Base-by-base conservation (phyloP, 2,113 vertebrate genomes). In the Sclerurus mexicanus region DNA sequence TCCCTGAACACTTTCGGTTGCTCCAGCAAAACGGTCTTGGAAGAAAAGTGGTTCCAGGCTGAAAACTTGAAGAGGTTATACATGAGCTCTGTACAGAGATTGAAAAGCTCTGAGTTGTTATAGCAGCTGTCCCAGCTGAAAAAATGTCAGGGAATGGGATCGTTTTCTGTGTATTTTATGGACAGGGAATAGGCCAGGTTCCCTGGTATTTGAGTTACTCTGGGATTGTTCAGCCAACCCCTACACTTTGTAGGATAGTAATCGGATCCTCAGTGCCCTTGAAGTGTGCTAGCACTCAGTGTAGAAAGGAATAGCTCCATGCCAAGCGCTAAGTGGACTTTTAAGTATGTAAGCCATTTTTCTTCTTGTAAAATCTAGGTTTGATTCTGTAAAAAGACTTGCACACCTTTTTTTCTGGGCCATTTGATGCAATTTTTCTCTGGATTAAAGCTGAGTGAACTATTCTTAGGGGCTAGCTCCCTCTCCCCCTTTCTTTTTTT, bases 121-220 rank as follows among this genome's bases (percentile, higher is more conserved):
- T 58, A 98, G 96, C 96, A 97, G 96, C 97, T 98, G 96, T 96
- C 97, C 93, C 96, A 97, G 97, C 96, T 97, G 96, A 98, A 97
- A 98, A 97, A 97, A 98, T 95, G 95, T 97, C 91, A 96, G 94
- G 81, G 91, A 98, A 87, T 81, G 91, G 94, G 96, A 98, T 98
- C 85, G 0, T 96, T 98, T 98, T 98, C 96, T 97, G 67, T 97
- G 95, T 95, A 95, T 97, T 97, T 98, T 98, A 97, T 97, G 96
- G 96, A 95, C 85, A 96, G 33, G 90, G 96, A 97, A 89, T 74
- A 95, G 90, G 96, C 97, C 96, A 97, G 97, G 87, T 97, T 97
- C 58, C 39, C 58, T 97, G 95, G 92, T 96, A 96, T 97, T 96
- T 97, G 95, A 97, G 95, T 98, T 97, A 97, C 97, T 37, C 22